Base-by-base conservation (phyloP, 2,113 vertebrate genomes). In the Taxidea taxus region DNA sequence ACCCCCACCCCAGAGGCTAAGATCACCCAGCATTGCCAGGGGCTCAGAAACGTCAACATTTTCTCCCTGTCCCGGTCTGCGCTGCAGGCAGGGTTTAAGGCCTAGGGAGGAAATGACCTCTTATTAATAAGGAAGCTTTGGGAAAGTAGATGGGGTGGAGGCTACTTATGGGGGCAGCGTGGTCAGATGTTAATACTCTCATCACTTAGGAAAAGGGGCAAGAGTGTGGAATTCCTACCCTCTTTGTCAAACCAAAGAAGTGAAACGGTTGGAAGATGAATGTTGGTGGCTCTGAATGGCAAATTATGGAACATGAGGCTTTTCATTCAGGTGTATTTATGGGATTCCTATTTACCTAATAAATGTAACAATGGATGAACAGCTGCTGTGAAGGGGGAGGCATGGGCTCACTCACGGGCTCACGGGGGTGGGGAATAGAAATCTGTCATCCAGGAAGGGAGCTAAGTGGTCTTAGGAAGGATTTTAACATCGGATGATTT, bases 301-400 rank as follows among this genome's bases (percentile, higher is more conserved):
- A 9, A 49, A 90, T 96, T 90, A 95, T 0, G 9, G 95, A 85
- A 74, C 96, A 95, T 13, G 94, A 83, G 16, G 75, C 92, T 95
- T 97, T 98, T 98, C 97, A 95, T 68, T 91, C 51, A 18, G 39
- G 68, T 83, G 85, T 98, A 98, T 98, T 98, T 98, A 98, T 98
- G 98, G 94, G 93, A 77, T 96, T 97, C 95, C 87, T 97, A 96
- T 98, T 98, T 98, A 96, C 97, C 95, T 95, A 97, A 97, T 97
- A 98, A 97, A 97, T 96, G 92, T 27, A 95, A 97, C 92, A 95
- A 97, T 95, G 92, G 92, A 78, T 42, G 87, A 95, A 72, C 94
- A 80, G 97, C 97, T 97, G 92, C 64, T 82, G 97, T 72, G 92
- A 89, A 92, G 92, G 95, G 80, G 87, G 75, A 92, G 80, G 88